Evolutionary conservation across 1,140 invertebrate genomes (phyloP), one percentile per base, ranked within the genome.

Genomic region (Popillia japonica): DNA sequence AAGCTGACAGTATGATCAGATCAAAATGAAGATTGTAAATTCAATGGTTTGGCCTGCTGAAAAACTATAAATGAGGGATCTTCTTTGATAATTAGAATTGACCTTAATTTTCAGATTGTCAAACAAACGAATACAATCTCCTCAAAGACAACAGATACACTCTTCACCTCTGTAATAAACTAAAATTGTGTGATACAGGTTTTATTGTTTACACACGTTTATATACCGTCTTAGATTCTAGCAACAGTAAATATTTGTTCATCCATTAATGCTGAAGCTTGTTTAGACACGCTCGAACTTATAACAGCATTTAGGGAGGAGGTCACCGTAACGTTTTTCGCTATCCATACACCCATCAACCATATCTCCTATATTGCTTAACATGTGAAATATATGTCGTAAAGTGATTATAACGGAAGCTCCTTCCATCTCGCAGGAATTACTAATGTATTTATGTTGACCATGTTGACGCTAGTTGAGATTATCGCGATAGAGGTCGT

Each of bases 361-460:
- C 3, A 17, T 64, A 22, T 68, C 11, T 9, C 20, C 4, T 34
- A 27, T 20, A 22, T 14, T 68, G 61, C 22, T 68, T 68, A 68
- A 68, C 61, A 68, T 68, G 61, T 68, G 22, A 68, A 68, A 68
- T 34, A 68, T 68, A 68, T 27, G 61, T 68, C 22, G 22, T 22
- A 68, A 68, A 68, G 27, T 34, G 61, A 68, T 68, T 68, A 68
- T 11, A 22, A 3, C 27, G 61, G 27, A 23, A 68, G 61, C 22
- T 14, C 48, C 48, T 34, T 68, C 61, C 22, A 68, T 68, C 61
- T 27, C 27, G 22, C 61, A 68, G 61, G 61, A 68, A 68, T 68
- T 68, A 68, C 61, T 68, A 68, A 68, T 68, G 22, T 68, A 22
- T 68, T 68, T 68, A 68, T 68, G 61, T 68, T 68, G 61, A 68